phyloP scores from a whole-genome alignment of 1,140 invertebrate species.

The Pomacea maculata region DNA sequence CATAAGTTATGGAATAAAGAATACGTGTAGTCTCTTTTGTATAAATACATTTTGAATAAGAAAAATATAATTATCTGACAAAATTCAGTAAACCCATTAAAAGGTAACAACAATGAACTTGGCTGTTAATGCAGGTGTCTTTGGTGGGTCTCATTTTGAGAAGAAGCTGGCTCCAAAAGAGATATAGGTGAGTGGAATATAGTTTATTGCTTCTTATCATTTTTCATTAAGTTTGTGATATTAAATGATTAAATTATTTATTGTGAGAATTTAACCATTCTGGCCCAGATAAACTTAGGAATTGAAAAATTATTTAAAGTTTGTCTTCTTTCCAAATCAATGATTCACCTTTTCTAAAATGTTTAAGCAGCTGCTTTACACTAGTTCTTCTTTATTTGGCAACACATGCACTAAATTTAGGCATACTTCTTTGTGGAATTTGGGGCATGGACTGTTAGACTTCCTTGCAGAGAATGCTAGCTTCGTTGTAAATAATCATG shows the following conservation, averaged over 20 bases:
- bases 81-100: no score
- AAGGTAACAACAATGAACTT: neutral
- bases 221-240: neutral
- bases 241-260: neutral
- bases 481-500: no score
- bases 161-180: constrained; percentile 24
- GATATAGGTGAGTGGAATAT: constrained; percentile 25
- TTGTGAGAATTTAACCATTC: neutral
- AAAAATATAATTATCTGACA: no score
- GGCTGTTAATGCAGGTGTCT: constrained; percentile 12
- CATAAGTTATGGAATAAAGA: no score
- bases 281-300: neutral
- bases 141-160: constrained; percentile 25
- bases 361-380: neutral
- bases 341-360: neutral
- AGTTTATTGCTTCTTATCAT: neutral
- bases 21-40: no score
- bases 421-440: no score
- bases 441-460: no score
- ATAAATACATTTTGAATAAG: no score
- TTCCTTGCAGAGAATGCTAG: no score
- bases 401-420: no score
- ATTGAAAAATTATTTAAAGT: neutral
- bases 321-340: neutral
- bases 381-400: no score